These are phyloP conservation scores for Tiaroga cobitis DNA, from an alignment of 2,797 vertebrate genomes.

Conservation along the genomic window DNA sequence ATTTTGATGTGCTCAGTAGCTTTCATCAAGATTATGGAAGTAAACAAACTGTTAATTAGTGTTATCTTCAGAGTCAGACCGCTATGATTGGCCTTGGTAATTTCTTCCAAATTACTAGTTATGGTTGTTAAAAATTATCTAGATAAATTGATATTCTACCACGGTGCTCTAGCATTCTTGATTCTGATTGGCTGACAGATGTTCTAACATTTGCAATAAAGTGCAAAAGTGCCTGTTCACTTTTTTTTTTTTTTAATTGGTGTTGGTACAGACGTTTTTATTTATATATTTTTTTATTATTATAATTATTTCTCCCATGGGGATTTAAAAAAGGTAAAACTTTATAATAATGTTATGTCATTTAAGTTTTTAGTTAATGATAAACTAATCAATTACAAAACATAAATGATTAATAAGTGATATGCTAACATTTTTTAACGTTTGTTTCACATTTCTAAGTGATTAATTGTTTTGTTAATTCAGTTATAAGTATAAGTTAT, in stretches of 20 bases:
- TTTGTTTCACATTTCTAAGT: too few relatives aligned
- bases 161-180: not conserved
- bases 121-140: not conserved
- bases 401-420: too few relatives aligned
- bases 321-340: not conserved
- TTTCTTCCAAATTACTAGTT: not conserved
- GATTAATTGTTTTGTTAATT: too few relatives aligned
- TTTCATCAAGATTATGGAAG: slow-evolving; percentile 6
- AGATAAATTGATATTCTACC: too few relatives aligned
- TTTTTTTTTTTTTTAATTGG: not conserved
- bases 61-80: not conserved
- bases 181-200: not conserved
- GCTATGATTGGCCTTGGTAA: not conserved
- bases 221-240: not conserved
- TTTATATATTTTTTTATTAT: not conserved
- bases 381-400: not conserved
- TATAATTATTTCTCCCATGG: not conserved
- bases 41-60: slow-evolving; percentile 15
- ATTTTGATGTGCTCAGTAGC: slow-evolving; percentile 1
- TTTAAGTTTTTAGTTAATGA: not conserved
- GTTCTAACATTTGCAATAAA: not conserved
- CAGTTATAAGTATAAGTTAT: too few relatives aligned
- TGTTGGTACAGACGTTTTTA: not conserved
- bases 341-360: not conserved
- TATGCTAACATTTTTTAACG: too few relatives aligned